These are phyloP conservation scores for Vanessa cardui DNA, from an alignment of 2,888 invertebrate genomes.

Conservation along the genomic window DNA sequence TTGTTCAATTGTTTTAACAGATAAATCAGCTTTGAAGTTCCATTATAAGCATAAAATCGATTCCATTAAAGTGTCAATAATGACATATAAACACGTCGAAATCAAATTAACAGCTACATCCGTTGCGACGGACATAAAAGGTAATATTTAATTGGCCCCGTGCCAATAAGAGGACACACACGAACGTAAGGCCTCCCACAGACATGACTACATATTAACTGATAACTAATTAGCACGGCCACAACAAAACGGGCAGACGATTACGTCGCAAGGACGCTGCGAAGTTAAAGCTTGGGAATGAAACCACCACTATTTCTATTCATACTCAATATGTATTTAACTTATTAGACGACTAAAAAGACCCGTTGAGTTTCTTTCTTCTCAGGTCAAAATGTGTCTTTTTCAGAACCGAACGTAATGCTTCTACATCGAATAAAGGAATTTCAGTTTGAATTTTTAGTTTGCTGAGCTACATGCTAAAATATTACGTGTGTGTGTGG, in stretches of 20 bases:
- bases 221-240: background rate
- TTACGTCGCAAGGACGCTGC: too few relatives aligned
- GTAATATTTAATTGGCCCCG: constrained; percentile 29
- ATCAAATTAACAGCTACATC: constrained; percentile 26
- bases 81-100: constrained; percentile 23
- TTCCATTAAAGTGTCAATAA: constrained; percentile 14
- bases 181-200: constrained; percentile 17
- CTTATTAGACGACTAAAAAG: too few relatives aligned
- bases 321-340: too few relatives aligned
- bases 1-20: background rate
- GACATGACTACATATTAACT: background rate
- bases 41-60: constrained; percentile 12
- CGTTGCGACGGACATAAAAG: constrained; percentile 28
- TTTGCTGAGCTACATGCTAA: background rate
- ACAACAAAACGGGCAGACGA: background rate
- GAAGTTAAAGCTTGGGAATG: too few relatives aligned
- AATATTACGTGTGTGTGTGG: background rate
- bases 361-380: too few relatives aligned
- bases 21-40: background rate
- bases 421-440: too few relatives aligned
- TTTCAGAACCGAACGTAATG: too few relatives aligned
- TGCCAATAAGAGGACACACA: constrained; percentile 25
- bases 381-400: too few relatives aligned
- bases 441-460: too few relatives aligned
- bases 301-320: too few relatives aligned